Percentiles rank a stretch among this genome's conserved stretches.
Conservation (phyloP, 2,113 vertebrate species). For the Xiphophorus couchianus region DNA sequence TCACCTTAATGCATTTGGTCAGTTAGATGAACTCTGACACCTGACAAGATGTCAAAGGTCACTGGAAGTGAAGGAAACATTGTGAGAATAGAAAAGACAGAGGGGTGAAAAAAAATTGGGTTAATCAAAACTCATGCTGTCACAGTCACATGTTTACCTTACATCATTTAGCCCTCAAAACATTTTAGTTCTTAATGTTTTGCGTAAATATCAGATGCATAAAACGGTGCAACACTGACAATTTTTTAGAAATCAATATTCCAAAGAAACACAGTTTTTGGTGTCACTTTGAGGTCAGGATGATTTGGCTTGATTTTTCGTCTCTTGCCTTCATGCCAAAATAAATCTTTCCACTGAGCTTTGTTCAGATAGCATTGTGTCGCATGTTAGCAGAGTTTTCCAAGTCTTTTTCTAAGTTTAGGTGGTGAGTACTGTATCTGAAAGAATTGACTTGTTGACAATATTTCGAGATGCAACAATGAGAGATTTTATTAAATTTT, state of each 20-base stretch:
- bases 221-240: background rate
- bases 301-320: background rate
- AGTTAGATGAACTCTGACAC: background rate
- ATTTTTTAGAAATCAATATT: background rate
- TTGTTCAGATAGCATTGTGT: slow-evolving; percentile 14
- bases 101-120: too few relatives aligned
- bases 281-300: background rate
- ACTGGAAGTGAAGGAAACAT: background rate
- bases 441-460: background rate
- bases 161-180: background rate
- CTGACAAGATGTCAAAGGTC: background rate
- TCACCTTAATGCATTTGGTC: too few relatives aligned
- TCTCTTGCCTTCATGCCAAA: slow-evolving; percentile 15
- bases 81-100: too few relatives aligned
- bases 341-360: slow-evolving; percentile 19
- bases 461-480: background rate
- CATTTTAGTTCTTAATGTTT: background rate
- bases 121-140: background rate
- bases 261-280: background rate
- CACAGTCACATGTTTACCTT: too few relatives aligned
- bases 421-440: background rate
- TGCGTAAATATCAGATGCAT: background rate
- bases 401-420: background rate
- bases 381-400: background rate
- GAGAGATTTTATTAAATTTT: background rate